A percentile compares a stretch with the other conserved stretches of the same genome.
Conservation (phyloP, 2,113 vertebrate genomes). For the Propithecus coquereli region DNA sequence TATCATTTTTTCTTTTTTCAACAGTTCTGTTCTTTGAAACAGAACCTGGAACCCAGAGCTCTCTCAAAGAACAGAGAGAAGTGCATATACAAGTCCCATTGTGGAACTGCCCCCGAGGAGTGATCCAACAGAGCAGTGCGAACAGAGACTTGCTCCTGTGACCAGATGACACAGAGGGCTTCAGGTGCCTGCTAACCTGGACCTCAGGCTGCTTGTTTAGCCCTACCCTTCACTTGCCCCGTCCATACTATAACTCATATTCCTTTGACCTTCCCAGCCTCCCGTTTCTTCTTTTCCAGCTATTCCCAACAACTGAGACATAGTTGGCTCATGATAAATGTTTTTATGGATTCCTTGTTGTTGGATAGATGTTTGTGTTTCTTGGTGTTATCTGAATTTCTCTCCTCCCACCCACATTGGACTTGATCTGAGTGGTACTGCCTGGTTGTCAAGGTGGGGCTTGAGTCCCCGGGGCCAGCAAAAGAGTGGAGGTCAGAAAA, state of each 20-base stretch:
- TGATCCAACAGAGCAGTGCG: not conserved
- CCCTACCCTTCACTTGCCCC: not conserved
- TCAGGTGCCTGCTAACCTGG: not conserved
- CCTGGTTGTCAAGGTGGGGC: not conserved
- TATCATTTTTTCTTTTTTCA: not conserved
- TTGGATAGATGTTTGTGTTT: not conserved
- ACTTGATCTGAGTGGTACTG: not conserved
- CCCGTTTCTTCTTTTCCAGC: not conserved
- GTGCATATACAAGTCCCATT: not conserved
- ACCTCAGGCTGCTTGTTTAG: not conserved
- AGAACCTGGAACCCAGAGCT: not conserved
- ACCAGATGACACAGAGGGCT: not conserved
- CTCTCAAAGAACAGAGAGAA: not conserved
- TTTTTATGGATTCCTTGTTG: not conserved
- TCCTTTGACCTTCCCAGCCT: not conserved
- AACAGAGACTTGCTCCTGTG: not conserved
- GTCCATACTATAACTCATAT: rapidly evolving
- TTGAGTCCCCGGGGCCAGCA: not conserved
- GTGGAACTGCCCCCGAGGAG: rapidly evolving
- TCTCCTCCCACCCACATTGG: not conserved
- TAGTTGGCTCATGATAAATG: not conserved
- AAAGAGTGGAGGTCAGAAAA: not conserved
- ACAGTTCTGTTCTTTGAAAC: not conserved
- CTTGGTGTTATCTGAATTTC: not conserved
- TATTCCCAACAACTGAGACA: not conserved